Percentiles rank a stretch among this genome's conserved stretches.
phyloP scores from a whole-genome alignment of 2,797 vertebrate genomes.

The Bucorvus abyssinicus region DNA sequence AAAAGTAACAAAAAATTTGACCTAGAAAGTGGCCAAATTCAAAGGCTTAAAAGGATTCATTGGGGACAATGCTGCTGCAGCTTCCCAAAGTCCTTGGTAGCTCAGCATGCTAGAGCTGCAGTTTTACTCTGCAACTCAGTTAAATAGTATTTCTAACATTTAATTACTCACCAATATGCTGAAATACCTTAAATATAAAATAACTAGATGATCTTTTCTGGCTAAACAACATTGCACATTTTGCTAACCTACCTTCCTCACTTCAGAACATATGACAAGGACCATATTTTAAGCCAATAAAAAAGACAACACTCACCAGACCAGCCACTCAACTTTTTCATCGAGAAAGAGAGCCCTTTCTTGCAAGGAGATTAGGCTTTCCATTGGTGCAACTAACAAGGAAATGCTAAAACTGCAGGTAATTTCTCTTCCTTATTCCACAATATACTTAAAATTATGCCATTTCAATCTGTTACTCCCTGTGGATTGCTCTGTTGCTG shows the following conservation, averaged over 20 bases:
- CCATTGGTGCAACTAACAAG: constrained; percentile 23
- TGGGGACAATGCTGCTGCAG: not conserved
- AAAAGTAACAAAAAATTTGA: not conserved
- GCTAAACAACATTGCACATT: not conserved
- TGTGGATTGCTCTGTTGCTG: not conserved
- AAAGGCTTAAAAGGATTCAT: not conserved
- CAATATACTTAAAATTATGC: not conserved
- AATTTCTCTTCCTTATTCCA: not conserved
- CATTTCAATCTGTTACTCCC: not conserved
- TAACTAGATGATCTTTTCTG: not conserved
- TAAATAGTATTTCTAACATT: not conserved
- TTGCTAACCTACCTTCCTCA: not conserved
- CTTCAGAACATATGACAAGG: not conserved
- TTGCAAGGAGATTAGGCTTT: constrained; percentile 54
- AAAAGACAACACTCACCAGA: constrained; percentile 56
- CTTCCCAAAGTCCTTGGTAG: not conserved
- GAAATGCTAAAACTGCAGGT: not conserved
- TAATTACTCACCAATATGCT: not conserved
- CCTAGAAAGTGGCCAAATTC: not conserved
- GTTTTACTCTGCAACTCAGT: not conserved
- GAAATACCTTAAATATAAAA: not conserved
- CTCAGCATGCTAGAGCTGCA: not conserved
- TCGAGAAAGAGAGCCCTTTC: constrained; percentile 40
- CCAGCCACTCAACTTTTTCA: constrained; percentile 45
- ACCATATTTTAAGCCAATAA: not conserved